Evolutionary conservation across 2,113 vertebrate genomes (phyloP).

Genomic region (Setophaga coronata): DNA sequence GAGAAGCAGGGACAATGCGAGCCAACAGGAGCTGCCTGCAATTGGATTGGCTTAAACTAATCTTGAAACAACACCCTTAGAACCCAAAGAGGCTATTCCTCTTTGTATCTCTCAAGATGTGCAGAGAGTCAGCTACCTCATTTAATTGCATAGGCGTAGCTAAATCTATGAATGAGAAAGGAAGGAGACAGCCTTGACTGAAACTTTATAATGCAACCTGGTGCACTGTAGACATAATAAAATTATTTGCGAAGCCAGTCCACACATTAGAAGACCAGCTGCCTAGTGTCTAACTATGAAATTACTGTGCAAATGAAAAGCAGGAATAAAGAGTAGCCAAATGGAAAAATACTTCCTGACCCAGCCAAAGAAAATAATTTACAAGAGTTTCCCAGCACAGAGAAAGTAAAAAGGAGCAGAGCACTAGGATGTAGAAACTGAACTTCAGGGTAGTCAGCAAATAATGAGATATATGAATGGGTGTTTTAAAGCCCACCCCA

Average conservation of each 20-base stretch:
- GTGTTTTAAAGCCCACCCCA: background rate
- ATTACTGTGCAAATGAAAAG: constrained; percentile 61
- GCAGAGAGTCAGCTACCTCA: background rate
- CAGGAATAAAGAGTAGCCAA: constrained; percentile 63
- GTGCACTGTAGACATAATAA: constrained; percentile 56
- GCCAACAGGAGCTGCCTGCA: background rate
- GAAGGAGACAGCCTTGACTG: constrained; percentile 22
- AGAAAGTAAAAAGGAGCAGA: background rate
- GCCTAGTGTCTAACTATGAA: constrained; percentile 51
- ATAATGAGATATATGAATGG: background rate
- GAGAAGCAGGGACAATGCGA: background rate
- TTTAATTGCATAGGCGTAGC: constrained; percentile 11
- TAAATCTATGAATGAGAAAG: constrained; percentile 30
- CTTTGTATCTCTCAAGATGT: background rate
- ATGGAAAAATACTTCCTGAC: constrained; percentile 62
- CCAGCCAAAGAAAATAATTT: constrained; percentile 47
- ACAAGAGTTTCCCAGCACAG: background rate
- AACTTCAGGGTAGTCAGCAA: background rate
- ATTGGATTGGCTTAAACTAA: constrained; percentile 2
- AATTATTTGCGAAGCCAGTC: constrained; percentile 61
- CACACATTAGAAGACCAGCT: constrained; percentile 66
- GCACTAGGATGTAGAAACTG: background rate
- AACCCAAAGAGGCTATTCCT: background rate
- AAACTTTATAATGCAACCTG: constrained; percentile 65
- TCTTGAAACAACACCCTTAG: background rate